Conservation (phyloP, 2,113 vertebrate genomes). For the Pao palembangensis region DNA sequence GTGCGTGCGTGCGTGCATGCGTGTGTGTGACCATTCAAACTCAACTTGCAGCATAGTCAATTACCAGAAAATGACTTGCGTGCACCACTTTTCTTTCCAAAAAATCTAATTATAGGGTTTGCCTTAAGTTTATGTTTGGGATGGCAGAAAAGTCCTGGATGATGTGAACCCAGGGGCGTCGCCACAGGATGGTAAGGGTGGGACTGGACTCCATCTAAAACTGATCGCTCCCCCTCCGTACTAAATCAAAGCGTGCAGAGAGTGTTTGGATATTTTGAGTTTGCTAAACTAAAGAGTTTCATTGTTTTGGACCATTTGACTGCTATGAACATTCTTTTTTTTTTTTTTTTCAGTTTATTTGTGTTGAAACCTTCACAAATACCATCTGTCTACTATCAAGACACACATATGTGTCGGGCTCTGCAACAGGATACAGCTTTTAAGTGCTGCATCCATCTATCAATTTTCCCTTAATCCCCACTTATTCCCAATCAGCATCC, state of each 20-base stretch:
- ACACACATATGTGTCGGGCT: too few species aligned
- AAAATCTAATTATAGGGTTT: conserved; percentile 68
- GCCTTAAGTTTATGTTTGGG: conserved; percentile 62
- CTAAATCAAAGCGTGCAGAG: conserved; percentile 13
- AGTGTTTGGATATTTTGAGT: conserved; percentile 14
- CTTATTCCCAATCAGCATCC: too few species aligned
- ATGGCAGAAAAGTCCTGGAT: conserved; percentile 61
- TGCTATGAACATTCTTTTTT: background rate
- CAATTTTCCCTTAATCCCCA: too few species aligned
- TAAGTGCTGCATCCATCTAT: too few species aligned
- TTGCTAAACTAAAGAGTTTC: background rate
- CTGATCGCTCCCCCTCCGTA: conserved; percentile 34
- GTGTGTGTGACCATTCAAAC: conserved; percentile 62
- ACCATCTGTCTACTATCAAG: too few species aligned
- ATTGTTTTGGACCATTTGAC: background rate
- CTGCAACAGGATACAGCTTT: too few species aligned
- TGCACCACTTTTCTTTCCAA: conserved; percentile 56
- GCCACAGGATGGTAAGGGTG: conserved; percentile 35
- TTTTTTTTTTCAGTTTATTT: too few species aligned
- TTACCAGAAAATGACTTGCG: conserved; percentile 71
- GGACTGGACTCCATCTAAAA: conserved; percentile 41
- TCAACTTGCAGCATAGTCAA: conserved; percentile 63
- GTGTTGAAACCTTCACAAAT: too few species aligned
- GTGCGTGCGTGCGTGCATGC: conserved; percentile 25
- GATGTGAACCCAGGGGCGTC: conserved; percentile 47